Evolutionary conservation across 2,113 vertebrate genomes (phyloP).

Genomic region (Condylura cristata): DNA sequence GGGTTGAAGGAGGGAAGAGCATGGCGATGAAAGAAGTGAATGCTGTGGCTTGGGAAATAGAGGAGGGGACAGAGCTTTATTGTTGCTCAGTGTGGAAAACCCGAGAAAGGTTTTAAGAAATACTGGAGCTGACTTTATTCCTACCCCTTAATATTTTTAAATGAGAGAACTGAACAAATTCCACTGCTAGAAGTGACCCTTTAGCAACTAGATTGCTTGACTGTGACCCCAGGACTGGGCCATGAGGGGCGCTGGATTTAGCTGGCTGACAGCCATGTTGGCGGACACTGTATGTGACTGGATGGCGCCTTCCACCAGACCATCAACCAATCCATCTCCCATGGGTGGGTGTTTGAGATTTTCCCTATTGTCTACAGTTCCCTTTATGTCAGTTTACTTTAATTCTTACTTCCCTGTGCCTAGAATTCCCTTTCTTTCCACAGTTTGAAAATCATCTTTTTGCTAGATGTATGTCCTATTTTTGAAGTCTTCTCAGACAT

Average conservation of each 20-base stretch:
- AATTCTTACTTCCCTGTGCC: background rate
- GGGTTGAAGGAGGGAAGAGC: background rate
- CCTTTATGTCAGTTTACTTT: background rate
- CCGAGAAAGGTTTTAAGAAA: background rate
- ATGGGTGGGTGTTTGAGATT: background rate
- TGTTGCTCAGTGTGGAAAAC: background rate
- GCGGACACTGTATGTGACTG: background rate
- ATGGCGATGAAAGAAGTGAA: background rate
- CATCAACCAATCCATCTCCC: background rate
- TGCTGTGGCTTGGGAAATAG: rapidly evolving
- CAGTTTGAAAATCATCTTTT: background rate
- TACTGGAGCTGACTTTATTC: background rate
- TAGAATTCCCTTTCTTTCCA: background rate
- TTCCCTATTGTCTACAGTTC: background rate
- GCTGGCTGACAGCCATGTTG: background rate
- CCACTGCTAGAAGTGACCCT: background rate
- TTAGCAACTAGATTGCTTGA: background rate
- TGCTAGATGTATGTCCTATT: background rate
- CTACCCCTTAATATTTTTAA: background rate
- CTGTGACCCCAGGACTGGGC: background rate
- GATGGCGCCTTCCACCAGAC: background rate
- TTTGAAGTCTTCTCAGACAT: background rate
- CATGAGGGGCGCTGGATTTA: rapidly evolving
- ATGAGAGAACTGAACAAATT: background rate
- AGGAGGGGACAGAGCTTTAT: background rate